A percentile compares a stretch with the other conserved stretches of the same genome.
These are phyloP conservation scores for Austrolebias charrua DNA, from an alignment of 2,797 vertebrate species.

Conservation along the genomic window DNA sequence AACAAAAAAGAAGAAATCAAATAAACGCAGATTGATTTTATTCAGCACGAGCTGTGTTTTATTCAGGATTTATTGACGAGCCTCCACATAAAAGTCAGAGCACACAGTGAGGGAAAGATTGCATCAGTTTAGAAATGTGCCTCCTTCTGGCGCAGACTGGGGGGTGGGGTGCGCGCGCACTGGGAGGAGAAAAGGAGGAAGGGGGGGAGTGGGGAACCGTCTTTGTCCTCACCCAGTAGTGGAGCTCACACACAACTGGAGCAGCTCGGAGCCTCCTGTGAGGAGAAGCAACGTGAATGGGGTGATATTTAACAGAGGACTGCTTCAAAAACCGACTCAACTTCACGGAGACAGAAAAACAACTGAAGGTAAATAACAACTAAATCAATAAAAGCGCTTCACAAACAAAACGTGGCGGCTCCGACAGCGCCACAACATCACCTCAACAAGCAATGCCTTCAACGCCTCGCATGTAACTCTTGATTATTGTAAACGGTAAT, in stretches of 20 bases:
- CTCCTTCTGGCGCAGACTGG: conserved; percentile 50
- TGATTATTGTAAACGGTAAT: fast-evolving
- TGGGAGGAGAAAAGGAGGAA: conserved; percentile 61
- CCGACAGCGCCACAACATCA: conserved; percentile 18
- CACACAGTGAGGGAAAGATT: conserved; percentile 40
- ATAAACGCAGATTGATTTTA: neutral
- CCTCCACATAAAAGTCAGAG: neutral
- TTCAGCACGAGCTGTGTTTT: neutral
- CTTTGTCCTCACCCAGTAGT: conserved; percentile 77
- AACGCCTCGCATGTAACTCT: fast-evolving
- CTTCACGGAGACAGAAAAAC: conserved; percentile 16
- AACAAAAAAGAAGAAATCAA: too few species aligned
- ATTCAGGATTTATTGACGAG: too few species aligned
- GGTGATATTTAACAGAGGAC: conserved; percentile 42
- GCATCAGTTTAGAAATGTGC: conserved; percentile 48
- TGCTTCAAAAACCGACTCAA: neutral
- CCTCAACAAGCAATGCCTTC: conserved; percentile 16
- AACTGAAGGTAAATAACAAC: conserved; percentile 50
- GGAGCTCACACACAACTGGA: conserved; percentile 47
- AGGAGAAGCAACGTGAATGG: conserved; percentile 37
- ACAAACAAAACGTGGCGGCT: conserved; percentile 13
- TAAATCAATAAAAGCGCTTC: too few species aligned
- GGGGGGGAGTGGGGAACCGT: conserved; percentile 68
- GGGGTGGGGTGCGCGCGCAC: conserved; percentile 55
- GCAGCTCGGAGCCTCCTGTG: conserved; percentile 34